Percentiles rank a stretch among this genome's conserved stretches.
phyloP scores from a whole-genome alignment of 2,797 vertebrate species.

The Lagodon rhomboides region DNA sequence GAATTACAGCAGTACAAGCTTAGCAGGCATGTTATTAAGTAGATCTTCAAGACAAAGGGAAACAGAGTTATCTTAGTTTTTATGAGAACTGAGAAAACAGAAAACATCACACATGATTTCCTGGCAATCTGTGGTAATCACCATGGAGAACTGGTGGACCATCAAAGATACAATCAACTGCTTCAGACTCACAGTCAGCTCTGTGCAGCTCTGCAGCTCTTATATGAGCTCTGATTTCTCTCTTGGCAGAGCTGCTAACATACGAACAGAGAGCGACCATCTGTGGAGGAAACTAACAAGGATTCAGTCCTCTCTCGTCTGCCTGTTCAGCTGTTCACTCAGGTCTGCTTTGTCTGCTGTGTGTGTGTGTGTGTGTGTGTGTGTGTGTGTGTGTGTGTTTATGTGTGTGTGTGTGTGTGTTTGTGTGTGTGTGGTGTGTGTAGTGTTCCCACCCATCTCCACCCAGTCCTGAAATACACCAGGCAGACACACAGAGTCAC shows the following conservation, averaged over 20 bases:
- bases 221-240: constrained; percentile 59
- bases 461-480: constrained; percentile 81
- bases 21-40: constrained; percentile 58
- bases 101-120: constrained; percentile 72
- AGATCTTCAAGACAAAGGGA: constrained; percentile 63
- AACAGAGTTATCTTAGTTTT: constrained; percentile 60
- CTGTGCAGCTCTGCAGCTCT: constrained; percentile 32
- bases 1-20: constrained; percentile 53
- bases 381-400: constrained; percentile 26
- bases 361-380: constrained; percentile 34
- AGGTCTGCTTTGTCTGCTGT: constrained; percentile 46
- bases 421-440: constrained; percentile 54
- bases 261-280: background rate
- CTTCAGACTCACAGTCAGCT: constrained; percentile 48
- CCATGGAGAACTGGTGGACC: constrained; percentile 82
- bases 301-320: constrained; percentile 45
- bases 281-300: constrained; percentile 51
- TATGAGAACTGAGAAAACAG: constrained; percentile 51
- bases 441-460: constrained; percentile 76
- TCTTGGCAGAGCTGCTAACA: constrained; percentile 59
- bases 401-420: constrained; percentile 31
- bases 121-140: constrained; percentile 76
- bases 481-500: constrained; percentile 38
- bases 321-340: constrained; percentile 40
- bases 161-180: constrained; percentile 80